Base-by-base conservation (phyloP, 2,888 invertebrate genomes). In the Drosophila aldrichi region DNA sequence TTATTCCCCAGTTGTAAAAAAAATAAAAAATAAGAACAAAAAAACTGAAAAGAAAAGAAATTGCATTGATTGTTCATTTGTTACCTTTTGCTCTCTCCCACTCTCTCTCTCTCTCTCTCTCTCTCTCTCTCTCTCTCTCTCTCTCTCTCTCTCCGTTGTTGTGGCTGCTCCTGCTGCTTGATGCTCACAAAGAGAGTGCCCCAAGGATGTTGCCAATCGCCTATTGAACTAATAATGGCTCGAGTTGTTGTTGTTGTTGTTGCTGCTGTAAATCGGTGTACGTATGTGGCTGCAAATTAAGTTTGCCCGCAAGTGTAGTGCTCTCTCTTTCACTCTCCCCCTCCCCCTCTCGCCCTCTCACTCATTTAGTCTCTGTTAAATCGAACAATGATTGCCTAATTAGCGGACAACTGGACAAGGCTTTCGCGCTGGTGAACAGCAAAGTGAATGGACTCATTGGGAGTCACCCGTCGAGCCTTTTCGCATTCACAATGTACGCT, bases 371-470 rank as follows among this genome's bases (percentile, higher is more conserved):
- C 41, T 16, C n/a, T 12, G 3, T n/a, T 20, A 25, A 36, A 38
- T 56, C 46, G 67, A 65, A 78, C 69, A 79, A 79, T 64, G 57
- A 69, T 79, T 70, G 76, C 49, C 76, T 62, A 70, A 75, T 80
- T 64, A 80, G 60, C 65, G 59, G 56, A 32, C 64, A 44, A 25
- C 32, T 34, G 36, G 16, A 52, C 29, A 29, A 18, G 34, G 10
- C 16, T 36, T 43, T 16, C 6, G 12, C 67, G 12, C 9, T 36
- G 40, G 14, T 20, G 48, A 32, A 14, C 32, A 6, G 49, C 36
- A 36, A 36, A 52, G 9, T 38, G 32, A 55, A 46, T 56, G 56
- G 38, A 55, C 22, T n/a, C 46, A 32, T 9, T 25, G 1, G 10
- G 7, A 29, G 3, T 9, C 38, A 14, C 9, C 8, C 38, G 44